phyloP scores from a whole-genome alignment of 1,140 invertebrate genomes.

The Microplitis demolitor region DNA sequence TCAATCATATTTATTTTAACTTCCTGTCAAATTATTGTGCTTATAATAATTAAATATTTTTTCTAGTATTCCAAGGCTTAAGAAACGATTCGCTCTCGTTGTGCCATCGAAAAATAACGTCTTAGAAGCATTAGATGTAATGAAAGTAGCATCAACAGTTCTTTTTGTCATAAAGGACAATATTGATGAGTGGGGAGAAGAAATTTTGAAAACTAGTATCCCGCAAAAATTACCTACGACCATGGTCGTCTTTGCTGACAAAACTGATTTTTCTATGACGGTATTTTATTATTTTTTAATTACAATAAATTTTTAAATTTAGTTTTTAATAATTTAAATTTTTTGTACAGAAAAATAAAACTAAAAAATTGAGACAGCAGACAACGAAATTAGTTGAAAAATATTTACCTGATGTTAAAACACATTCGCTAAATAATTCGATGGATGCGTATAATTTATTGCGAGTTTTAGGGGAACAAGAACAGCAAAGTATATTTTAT shows the following conservation, averaged over 20 bases:
- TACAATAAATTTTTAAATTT: not conserved
- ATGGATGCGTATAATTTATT: conserved; percentile 81
- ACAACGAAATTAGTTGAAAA: conserved; percentile 76
- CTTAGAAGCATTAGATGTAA: conserved; percentile 77
- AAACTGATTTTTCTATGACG: conserved; percentile 69
- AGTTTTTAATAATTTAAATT: not conserved
- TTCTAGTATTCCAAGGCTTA: conserved; percentile 79
- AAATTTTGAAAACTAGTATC: conserved; percentile 73
- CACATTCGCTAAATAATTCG: conserved; percentile 75
- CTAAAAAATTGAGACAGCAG: conserved; percentile 69
- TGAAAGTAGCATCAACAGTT: conserved; percentile 84
- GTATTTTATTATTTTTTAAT: conserved; percentile 39
- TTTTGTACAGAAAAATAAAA: conserved; percentile 18
- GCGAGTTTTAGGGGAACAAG: conserved; percentile 80
- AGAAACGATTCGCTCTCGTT: conserved; percentile 83
- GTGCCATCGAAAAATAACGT: conserved; percentile 73
- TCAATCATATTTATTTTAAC: conserved; percentile 3
- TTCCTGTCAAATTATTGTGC: not conserved
- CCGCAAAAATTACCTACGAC: conserved; percentile 85
- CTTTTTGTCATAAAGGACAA: conserved; percentile 71
- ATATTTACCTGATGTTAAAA: conserved; percentile 83
- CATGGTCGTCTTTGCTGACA: conserved; percentile 76
- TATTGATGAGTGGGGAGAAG: conserved; percentile 78
- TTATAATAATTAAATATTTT: conserved; percentile 28
- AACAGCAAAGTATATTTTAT: conserved; percentile 74